Evolutionary conservation across 2,797 vertebrate species (phyloP).

Genomic region (Tauraco hartlaubi): DNA sequence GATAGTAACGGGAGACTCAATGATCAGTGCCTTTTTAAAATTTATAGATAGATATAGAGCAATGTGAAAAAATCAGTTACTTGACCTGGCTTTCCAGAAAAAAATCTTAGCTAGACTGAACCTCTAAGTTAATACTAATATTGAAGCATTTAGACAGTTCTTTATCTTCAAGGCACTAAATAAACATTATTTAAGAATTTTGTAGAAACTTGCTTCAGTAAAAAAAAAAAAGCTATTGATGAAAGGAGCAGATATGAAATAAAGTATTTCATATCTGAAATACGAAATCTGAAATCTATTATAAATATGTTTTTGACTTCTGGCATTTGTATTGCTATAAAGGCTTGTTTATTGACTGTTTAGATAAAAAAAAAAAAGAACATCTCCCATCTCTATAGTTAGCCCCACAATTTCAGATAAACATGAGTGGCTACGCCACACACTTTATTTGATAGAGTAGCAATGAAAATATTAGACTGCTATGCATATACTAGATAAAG

Average conservation of each 20-base stretch:
- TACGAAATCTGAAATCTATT: not conserved
- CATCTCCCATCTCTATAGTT: conserved; percentile 77
- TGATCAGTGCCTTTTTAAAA: not conserved
- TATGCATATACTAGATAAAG: conserved; percentile 50
- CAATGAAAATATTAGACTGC: conserved; percentile 35
- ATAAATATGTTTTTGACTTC: not conserved
- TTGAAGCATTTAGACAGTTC: not conserved
- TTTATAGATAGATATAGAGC: not conserved
- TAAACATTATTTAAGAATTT: not conserved
- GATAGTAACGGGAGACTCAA: conserved; percentile 73
- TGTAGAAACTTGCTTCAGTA: not conserved
- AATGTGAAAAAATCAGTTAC: not conserved
- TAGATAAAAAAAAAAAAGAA: not conserved
- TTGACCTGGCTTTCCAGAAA: not conserved
- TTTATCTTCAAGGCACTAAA: not conserved
- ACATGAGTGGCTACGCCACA: not conserved
- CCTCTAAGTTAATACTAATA: not conserved
- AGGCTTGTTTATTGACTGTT: not conserved
- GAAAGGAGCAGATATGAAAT: not conserved
- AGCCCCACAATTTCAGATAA: conserved; percentile 23
- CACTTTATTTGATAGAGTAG: conserved; percentile 22
- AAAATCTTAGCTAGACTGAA: not conserved
- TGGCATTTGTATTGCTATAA: not conserved
- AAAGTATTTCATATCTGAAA: not conserved
- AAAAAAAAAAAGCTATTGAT: not conserved